Evolutionary conservation across 2,888 invertebrate species (phyloP).

Genomic region (Hirtodrosophila cameraria): DNA sequence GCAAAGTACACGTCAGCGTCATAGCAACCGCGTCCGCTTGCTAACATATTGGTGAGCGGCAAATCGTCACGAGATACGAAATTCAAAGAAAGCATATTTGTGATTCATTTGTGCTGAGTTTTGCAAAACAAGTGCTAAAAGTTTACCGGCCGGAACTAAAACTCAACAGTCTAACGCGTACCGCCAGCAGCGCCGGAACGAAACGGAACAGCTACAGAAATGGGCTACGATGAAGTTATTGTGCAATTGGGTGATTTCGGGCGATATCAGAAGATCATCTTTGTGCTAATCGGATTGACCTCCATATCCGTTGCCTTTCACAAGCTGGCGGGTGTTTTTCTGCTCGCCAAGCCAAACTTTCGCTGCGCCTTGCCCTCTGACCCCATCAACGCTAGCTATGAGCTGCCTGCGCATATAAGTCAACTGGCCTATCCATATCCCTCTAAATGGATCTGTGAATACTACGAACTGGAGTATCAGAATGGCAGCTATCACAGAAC

Average conservation of each 20-base stretch:
- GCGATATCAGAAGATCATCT: constrained; percentile 88
- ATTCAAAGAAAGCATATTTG: constrained; percentile 20
- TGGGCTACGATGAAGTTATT: constrained; percentile 90
- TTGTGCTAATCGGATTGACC: constrained; percentile 88
- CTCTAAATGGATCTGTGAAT: constrained; percentile 85
- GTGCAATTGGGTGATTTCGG: constrained; percentile 89
- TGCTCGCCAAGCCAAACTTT: constrained; percentile 87
- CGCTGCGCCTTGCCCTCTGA: constrained; percentile 88
- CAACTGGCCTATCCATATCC: constrained; percentile 86
- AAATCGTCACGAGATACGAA: constrained; percentile 41
- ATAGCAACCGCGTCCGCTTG: constrained; percentile 5
- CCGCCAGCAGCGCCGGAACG: too few relatives aligned
- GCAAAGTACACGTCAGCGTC: constrained; percentile 47
- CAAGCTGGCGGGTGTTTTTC: constrained; percentile 89
- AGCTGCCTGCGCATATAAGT: constrained; percentile 84
- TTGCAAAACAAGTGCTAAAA: background rate
- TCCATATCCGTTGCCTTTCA: constrained; percentile 90
- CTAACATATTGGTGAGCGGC: background rate
- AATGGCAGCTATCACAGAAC: constrained; percentile 64
- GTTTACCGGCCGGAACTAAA: too few relatives aligned
- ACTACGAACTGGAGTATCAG: constrained; percentile 83
- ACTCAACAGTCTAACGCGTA: too few relatives aligned
- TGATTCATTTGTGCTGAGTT: too few relatives aligned
- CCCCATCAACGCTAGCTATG: constrained; percentile 80
- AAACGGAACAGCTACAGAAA: constrained; percentile 64